These are phyloP conservation scores for Alexandromys fortis DNA, from an alignment of 2,113 vertebrate genomes.

Conservation along the genomic window DNA sequence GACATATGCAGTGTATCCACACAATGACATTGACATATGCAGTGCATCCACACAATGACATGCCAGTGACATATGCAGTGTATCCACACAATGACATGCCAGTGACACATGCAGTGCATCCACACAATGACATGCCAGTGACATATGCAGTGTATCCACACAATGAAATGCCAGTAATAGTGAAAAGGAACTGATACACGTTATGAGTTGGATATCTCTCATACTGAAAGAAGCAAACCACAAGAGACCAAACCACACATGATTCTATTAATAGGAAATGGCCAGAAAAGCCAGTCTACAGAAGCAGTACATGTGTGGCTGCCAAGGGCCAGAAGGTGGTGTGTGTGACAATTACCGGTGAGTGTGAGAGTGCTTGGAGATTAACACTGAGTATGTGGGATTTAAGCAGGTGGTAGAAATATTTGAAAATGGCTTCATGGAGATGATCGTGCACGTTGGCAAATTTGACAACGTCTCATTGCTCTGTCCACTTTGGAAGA, in stretches of 20 bases:
- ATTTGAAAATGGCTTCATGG: background rate
- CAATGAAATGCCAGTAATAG: background rate
- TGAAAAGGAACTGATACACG: background rate
- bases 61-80: too few relatives aligned
- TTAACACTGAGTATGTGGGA: background rate
- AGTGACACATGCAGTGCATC: background rate
- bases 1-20: too few relatives aligned
- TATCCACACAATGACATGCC: background rate
- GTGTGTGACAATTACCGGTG: background rate
- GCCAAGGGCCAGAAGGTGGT: too few relatives aligned
- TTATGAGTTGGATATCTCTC: background rate
- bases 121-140: background rate
- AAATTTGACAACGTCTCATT: conserved; percentile 7
- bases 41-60: too few relatives aligned
- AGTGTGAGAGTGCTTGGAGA: background rate
- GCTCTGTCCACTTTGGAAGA: background rate
- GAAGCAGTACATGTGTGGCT: background rate
- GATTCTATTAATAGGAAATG: background rate
- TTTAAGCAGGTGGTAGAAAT: background rate
- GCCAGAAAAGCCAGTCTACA: background rate
- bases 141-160: too few relatives aligned
- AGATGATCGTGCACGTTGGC: background rate
- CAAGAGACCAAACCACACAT: background rate
- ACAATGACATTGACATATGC: too few relatives aligned
- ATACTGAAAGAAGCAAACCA: background rate